Evolutionary conservation across 2,888 invertebrate species (phyloP), one percentile per base, ranked within the genome.

Genomic region (Meganola albula): DNA sequence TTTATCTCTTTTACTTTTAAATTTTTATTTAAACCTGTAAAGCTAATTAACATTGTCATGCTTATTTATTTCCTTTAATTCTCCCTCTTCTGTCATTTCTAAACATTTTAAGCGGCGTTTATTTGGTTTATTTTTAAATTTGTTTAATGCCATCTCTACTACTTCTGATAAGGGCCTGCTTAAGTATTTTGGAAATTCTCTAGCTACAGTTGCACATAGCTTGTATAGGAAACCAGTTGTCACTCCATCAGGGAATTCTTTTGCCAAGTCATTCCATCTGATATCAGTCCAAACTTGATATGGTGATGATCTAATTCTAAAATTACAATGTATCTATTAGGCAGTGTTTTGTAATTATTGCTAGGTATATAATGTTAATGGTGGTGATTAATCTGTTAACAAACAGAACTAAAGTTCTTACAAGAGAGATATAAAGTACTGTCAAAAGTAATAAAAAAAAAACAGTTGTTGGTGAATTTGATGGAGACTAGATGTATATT

Each of bases 251-350:
- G 76, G 66, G 43, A 76, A 78, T 22, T 68, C 46, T 20, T 52
- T 50, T 4, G 53, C 34, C 11, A 82, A 29, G 28, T 78, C 68
- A 46, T 72, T 74, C 83, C 82, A 82, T 41, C 66, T 51, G 24
- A 83, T 78, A 40, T 83, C 82, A 31, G 57, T 60, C 83, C 82
- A 82, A 12, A 76, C 51, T 53, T 63, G 53, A 37, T 74, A 80
- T 1, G 63, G 35, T 21, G 62, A 63, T 6, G 39, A 40, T 32
- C 27, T 53, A 26, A 80, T 46, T 36, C 79, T 82, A 61, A 38
- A 74, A 75, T n/a, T n/a, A n/a, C n/a, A n/a, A n/a, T n/a, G n/a
- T n/a, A n/a, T n/a, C n/a, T n/a, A n/a, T n/a, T n/a, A n/a, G n/a
- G n/a, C n/a, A n/a, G n/a, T n/a, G n/a, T n/a, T n/a, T n/a, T n/a